phyloP scores from a whole-genome alignment of 2,113 vertebrate species.

The Argyrosomus japonicus region DNA sequence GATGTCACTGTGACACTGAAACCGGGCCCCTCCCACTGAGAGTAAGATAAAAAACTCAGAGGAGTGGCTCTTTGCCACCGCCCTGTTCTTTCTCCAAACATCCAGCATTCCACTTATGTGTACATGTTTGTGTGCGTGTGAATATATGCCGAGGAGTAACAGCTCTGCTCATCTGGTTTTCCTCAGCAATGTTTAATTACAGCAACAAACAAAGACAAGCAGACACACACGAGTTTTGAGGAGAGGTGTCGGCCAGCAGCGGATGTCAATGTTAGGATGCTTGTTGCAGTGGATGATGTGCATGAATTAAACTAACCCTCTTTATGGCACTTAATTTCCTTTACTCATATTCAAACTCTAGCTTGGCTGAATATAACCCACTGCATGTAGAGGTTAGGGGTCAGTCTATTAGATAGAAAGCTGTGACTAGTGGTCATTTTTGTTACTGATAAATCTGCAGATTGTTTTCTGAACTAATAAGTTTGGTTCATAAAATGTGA shows the following conservation, averaged over 20 bases:
- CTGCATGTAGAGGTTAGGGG: not conserved
- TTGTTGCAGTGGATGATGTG: not conserved
- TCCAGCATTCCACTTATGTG: slow-evolving; percentile 9
- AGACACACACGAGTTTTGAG: not conserved
- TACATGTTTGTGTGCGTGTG: not conserved
- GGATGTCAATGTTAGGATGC: not conserved
- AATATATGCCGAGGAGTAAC: not conserved
- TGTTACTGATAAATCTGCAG: not conserved
- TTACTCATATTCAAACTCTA: not conserved
- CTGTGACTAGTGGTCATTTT: no score
- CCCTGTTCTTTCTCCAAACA: not conserved
- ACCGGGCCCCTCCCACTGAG: not conserved
- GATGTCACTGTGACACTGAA: slow-evolving; percentile 35
- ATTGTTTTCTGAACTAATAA: not conserved
- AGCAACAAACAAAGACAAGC: not conserved
- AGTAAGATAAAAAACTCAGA: not conserved
- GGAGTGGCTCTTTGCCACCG: not conserved
- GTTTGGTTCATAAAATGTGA: no score
- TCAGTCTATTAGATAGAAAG: not conserved
- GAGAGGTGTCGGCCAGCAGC: no score
- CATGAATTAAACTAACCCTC: not conserved
- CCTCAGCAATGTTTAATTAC: not conserved
- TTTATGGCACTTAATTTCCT: not conserved
- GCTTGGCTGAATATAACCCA: not conserved
- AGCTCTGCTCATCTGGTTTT: not conserved